Base-by-base conservation (phyloP, 1,140 invertebrate genomes). In the Monochamus saltuarius region DNA sequence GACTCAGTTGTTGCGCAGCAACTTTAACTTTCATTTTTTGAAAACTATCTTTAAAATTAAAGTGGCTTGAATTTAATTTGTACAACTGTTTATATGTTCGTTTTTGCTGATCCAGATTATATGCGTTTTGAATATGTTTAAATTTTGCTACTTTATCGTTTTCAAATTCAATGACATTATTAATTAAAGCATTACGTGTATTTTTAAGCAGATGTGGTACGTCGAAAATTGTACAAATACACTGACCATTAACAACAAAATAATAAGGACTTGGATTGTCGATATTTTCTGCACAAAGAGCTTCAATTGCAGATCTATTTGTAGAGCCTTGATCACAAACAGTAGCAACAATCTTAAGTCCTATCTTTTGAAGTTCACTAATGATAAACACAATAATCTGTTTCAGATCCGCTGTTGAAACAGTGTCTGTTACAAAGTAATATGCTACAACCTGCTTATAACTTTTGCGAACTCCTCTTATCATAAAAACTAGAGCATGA, bases 121-220 rank as follows among this genome's bases (percentile, higher is more conserved):
- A 61, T 11, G 19, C 11, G 6, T 16, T 16, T 51, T 57, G 9
- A 56, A 62, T 57, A 45, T 51, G 37, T 36, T 62, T 6, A 49
- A 62, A 50, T 56, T 52, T 62, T 43, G 60, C 53, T 11, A 34
- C 6, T 42, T 62, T 56, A 19, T 43, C 35, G 3, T 42, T 17
- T 17, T 19, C 35, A 56, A 42, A 62, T 37, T 56, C 34, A 10
- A 56, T 40, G n/a, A 36, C 51, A 22, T 47, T 56, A 29, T 43
- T 40, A n/a, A 62, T 42, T 14, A 62, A 45, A n/a, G 54, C 53
- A 56, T 62, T 51, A 9, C 54, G 11, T 16, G 60, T 62, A 46
- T 38, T 35, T 45, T 62, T 62, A 9, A 57, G 40, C 19, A 62
- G 37, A 62, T 56, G 60, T 14, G 60, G 60, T 34, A 62, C 53